phyloP scores from a whole-genome alignment of 2,113 vertebrate species.

The Neoarius graeffei region DNA sequence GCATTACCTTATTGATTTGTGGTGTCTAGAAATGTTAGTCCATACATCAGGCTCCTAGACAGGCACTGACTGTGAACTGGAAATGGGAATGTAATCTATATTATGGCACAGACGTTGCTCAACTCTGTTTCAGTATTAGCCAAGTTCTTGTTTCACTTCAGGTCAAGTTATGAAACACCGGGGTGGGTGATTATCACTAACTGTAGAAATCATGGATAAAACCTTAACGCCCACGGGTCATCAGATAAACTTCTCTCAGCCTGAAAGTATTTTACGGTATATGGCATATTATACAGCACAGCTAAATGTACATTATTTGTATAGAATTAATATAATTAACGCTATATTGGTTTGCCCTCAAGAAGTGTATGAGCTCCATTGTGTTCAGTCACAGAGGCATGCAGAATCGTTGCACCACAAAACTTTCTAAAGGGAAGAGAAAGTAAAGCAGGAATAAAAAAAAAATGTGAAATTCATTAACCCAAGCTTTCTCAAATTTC shows the following conservation, averaged over 20 bases:
- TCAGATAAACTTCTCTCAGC: not conserved
- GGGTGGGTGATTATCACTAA: constrained; percentile 55
- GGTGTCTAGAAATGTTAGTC: not conserved
- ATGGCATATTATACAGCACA: not conserved
- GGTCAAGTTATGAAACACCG: constrained; percentile 70
- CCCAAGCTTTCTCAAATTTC: not conserved
- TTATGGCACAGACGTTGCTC: constrained; percentile 59
- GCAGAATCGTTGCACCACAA: constrained; percentile 61
- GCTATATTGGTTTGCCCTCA: not conserved
- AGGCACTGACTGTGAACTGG: constrained; percentile 17
- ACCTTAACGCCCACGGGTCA: constrained; percentile 26
- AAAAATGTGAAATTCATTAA: constrained; percentile 49
- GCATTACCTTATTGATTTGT: constrained; percentile 42
- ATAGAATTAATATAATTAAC: not conserved
- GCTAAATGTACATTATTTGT: not conserved
- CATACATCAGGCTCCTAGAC: constrained; percentile 20
- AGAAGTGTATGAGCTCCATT: constrained; percentile 39
- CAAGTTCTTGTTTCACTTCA: constrained; percentile 83
- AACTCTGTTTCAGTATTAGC: constrained; percentile 74
- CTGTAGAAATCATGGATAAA: constrained; percentile 65
- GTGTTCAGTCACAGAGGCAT: constrained; percentile 50
- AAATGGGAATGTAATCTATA: constrained; percentile 40
- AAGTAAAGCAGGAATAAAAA: constrained; percentile 55
- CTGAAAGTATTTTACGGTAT: not conserved
- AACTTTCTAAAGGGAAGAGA: constrained; percentile 63